Evolutionary conservation across 2,113 vertebrate species (phyloP), one percentile per base, ranked within the genome.

Genomic region (Leuciscus idus): DNA sequence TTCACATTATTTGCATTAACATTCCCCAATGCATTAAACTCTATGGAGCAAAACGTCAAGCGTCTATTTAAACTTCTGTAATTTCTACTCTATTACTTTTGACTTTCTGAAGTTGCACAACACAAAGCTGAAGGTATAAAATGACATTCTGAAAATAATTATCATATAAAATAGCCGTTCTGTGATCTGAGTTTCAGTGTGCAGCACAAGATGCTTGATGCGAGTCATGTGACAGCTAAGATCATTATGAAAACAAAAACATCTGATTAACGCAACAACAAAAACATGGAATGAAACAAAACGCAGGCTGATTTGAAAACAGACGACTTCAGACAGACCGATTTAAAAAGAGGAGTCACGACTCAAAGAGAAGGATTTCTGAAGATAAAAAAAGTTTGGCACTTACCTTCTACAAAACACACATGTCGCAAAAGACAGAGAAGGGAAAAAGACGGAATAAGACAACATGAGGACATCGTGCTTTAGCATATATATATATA

Each of bases 331-430:
- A 74, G n/a, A 72, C 66, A 36, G 33, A 70, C 19, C 17, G 66
- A 70, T 72, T 72, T 9, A 39, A 70, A 21, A 70, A 39, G 33
- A 5, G 10, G 30, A 9, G 33, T 70, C 5, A 26, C 23, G 17
- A 17, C 4, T 36, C 19, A 72, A 21, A 72, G 73, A 77, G 23
- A 43, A 55, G 13, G 17, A 19, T 55, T 39, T 39, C 26, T 19
- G 84, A 36, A 66, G 19, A 26, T 15, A 62, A 75, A 48, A 70
- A 59, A 39, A 52, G 43, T 78, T 89, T 48, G 81, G 84, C 91
- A 91, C 98, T 96, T 98, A 99, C 98, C 98, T 99, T 99, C 98
- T 99, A 96, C 93, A 95, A 95, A 94, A 95, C 92, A 93, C 93
- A 96, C 95, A 70, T 93, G 96, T 94, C 93, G 97, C 96, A 96